phyloP scores from a whole-genome alignment of 2,797 vertebrate species.

The Fratercula arctica region DNA sequence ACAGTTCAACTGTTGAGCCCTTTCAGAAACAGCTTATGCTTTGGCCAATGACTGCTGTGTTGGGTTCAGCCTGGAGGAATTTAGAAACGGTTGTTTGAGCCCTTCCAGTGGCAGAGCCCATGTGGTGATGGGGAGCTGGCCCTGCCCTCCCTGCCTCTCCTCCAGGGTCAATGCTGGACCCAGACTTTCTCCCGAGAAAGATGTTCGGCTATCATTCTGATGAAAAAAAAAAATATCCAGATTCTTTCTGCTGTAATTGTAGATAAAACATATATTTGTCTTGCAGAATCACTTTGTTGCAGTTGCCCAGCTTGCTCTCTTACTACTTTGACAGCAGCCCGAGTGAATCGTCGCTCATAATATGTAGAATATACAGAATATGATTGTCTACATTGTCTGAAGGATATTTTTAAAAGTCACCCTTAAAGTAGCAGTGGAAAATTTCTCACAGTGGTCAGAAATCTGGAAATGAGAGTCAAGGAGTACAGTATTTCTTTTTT shows the following conservation, averaged over 20 bases:
- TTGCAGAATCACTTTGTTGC: background rate
- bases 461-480: background rate
- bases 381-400: background rate
- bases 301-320: background rate
- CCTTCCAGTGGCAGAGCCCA: background rate
- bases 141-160: background rate
- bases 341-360: accelerated
- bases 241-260: background rate
- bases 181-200: background rate
- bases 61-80: background rate
- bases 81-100: background rate
- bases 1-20: background rate
- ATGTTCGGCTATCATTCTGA: background rate
- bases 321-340: background rate
- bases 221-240: background rate
- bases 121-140: accelerated
- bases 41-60: background rate
- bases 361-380: background rate
- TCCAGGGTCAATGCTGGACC: too few species aligned
- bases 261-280: background rate
- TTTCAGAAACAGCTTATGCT: background rate
- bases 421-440: background rate
- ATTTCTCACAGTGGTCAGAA: background rate
- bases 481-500: background rate
- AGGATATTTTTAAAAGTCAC: background rate